Conservation (phyloP, 1,140 invertebrate genomes). For the Ips typographus region DNA sequence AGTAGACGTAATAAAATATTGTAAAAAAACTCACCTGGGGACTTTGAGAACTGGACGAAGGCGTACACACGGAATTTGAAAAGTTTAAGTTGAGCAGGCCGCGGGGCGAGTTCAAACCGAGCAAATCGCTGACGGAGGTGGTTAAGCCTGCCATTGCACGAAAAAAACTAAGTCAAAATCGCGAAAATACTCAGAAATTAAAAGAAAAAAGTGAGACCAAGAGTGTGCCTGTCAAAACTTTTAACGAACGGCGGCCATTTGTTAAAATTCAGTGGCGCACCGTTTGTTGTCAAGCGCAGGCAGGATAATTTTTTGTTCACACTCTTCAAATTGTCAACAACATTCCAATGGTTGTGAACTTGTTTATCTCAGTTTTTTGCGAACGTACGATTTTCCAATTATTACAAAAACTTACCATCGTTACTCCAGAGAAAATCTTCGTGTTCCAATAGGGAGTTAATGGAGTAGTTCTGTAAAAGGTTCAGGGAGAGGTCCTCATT, state of each 20-base stretch:
- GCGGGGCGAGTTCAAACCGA: constrained; percentile 57
- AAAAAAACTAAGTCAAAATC: constrained; percentile 10
- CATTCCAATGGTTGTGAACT: no score
- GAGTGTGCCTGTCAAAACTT: not conserved
- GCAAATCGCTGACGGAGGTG: constrained; percentile 58
- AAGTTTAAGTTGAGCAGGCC: constrained; percentile 52
- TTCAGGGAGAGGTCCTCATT: constrained; percentile 28
- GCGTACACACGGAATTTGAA: constrained; percentile 40
- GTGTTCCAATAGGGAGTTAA: constrained; percentile 52
- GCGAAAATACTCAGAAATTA: constrained; percentile 10
- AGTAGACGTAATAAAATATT: no score
- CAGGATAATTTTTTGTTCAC: no score
- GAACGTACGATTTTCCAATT: no score
- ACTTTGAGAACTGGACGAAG: constrained; percentile 46
- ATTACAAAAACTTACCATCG: constrained; percentile 9
- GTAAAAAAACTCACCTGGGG: constrained; percentile 44
- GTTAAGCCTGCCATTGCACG: constrained; percentile 46
- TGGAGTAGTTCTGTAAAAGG: constrained; percentile 56
- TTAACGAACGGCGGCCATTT: constrained; percentile 14
- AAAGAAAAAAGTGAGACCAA: not conserved
- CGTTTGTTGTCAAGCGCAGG: not conserved
- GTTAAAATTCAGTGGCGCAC: constrained; percentile 31
- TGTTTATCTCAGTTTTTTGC: no score
- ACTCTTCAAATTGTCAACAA: no score
- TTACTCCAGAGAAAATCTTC: constrained; percentile 3